phyloP scores from a whole-genome alignment of 2,888 invertebrate genomes.

The Crossocerus cetratus region DNA sequence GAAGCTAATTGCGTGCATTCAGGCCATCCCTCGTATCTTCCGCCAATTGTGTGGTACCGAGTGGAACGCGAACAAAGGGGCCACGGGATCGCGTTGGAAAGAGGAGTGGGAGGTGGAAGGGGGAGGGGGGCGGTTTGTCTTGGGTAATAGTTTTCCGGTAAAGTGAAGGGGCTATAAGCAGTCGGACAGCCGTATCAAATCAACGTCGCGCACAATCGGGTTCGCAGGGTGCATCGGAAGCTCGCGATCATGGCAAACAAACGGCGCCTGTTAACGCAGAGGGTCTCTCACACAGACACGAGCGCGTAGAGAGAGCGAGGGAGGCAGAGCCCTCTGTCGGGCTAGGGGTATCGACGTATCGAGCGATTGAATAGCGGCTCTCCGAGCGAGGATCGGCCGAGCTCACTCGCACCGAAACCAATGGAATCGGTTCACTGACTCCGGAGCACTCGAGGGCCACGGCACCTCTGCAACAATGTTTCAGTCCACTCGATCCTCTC shows the following conservation, averaged over 20 bases:
- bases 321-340: no score
- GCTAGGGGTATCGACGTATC: no score
- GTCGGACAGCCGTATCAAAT: background rate
- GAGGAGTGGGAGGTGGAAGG: background rate
- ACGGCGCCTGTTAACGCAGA: background rate
- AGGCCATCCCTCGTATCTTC: background rate
- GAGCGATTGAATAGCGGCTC: no score
- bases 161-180: no score
- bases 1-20: conserved; percentile 5
- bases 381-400: background rate
- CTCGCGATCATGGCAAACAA: conserved; percentile 3
- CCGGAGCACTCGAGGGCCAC: background rate
- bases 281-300: background rate
- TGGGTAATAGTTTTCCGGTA: no score
- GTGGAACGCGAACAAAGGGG: background rate
- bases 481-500: background rate
- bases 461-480: background rate
- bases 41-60: background rate
- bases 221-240: background rate
- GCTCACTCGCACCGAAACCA: background rate
- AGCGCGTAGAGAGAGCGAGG: no score
- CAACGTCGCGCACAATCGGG: background rate
- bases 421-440: background rate
- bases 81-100: background rate
- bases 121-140: background rate